These are phyloP conservation scores for Marmota monax DNA, from an alignment of 2,113 vertebrate genomes.

Conservation along the genomic window DNA sequence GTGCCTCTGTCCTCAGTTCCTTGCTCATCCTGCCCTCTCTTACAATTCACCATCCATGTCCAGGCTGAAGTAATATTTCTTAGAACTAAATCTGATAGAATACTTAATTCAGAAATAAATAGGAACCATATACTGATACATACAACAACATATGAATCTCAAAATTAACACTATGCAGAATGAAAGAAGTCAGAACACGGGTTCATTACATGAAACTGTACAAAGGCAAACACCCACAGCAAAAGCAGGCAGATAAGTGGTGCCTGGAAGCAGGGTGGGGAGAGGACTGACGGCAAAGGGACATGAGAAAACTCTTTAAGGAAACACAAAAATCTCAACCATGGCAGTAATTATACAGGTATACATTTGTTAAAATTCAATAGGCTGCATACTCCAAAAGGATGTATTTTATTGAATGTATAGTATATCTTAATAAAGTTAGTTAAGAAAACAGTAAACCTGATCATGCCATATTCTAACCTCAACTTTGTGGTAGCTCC, in stretches of 20 bases:
- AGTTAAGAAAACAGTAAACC: slow-evolving; percentile 1
- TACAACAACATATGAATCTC: not conserved
- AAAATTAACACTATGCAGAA: not conserved
- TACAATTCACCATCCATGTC: not conserved
- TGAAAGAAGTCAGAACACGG: slow-evolving; percentile 25
- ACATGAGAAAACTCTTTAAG: not conserved
- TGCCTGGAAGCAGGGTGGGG: not conserved
- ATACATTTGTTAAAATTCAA: slow-evolving; percentile 25
- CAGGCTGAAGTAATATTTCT: not conserved
- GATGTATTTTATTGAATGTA: not conserved
- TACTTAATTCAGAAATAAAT: slow-evolving; percentile 39
- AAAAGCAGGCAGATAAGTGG: not conserved
- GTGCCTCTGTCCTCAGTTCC: not conserved
- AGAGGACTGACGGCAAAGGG: not conserved
- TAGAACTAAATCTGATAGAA: slow-evolving; percentile 26
- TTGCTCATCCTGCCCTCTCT: not conserved
- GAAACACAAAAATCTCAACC: not conserved
- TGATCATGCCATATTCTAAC: not conserved
- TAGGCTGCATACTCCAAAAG: not conserved
- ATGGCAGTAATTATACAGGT: not conserved
- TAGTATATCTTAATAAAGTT: not conserved
- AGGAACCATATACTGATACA: not conserved
- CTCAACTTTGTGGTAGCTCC: slow-evolving; percentile 30
- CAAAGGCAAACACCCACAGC: not conserved
- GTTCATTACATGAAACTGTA: not conserved